phyloP scores from a whole-genome alignment of 2,113 vertebrate species.

The Brachypteracias leptosomus region DNA sequence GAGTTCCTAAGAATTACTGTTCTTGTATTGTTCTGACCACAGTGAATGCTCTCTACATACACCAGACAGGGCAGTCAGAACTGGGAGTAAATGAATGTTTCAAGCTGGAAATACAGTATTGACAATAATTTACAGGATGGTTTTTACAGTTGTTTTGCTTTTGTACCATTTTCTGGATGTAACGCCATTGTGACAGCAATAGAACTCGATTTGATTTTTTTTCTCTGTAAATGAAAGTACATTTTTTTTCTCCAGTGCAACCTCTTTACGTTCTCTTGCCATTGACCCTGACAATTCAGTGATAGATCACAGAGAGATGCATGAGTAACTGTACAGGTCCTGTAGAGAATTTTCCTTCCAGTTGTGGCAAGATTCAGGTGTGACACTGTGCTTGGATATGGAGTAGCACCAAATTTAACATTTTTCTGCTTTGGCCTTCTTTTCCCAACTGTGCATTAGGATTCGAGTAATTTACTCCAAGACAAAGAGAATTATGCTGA shows the following conservation, averaged over 20 bases:
- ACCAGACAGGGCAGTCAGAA: background rate
- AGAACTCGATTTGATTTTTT: background rate
- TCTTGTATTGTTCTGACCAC: background rate
- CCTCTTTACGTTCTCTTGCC: background rate
- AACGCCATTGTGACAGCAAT: background rate
- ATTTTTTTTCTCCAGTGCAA: background rate
- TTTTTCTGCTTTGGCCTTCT: background rate
- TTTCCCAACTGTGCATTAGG: background rate
- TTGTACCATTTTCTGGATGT: background rate
- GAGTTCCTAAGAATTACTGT: background rate
- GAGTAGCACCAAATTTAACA: background rate
- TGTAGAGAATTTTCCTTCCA: background rate
- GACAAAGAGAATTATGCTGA: background rate
- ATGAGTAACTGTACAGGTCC: background rate
- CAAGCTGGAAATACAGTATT: background rate
- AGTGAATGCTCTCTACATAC: background rate
- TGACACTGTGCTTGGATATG: accelerated
- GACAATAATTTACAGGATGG: background rate
- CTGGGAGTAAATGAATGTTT: background rate
- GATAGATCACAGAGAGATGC: background rate
- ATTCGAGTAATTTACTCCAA: background rate
- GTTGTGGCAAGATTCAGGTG: background rate
- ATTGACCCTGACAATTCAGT: background rate
- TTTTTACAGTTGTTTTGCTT: background rate
- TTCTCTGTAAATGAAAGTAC: background rate